Conservation (phyloP, 2,888 invertebrate genomes). For the Amblyjoppa fuscipennis region DNA sequence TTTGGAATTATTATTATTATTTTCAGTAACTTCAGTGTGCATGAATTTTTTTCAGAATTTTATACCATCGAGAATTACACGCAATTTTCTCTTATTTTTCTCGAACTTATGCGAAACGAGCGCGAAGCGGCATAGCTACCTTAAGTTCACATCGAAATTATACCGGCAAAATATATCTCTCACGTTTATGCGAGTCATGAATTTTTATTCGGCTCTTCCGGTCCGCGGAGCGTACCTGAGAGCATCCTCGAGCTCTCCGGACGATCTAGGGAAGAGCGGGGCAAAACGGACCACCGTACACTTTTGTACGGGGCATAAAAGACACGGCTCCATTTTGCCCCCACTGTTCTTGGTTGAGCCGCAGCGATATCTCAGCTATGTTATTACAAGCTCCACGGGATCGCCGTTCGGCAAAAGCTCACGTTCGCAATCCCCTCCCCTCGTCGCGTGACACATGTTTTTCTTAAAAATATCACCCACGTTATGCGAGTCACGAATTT, state of each 20-base stretch:
- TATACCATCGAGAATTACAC: no score
- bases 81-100: no score
- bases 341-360: not conserved
- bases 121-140: no score
- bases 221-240: not conserved
- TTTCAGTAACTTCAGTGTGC: no score
- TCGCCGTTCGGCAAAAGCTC: not conserved
- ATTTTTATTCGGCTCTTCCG: slow-evolving; percentile 55
- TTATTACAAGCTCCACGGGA: not conserved
- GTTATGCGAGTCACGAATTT: slow-evolving; percentile 36
- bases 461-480: not conserved
- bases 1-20: no score
- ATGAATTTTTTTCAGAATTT: no score
- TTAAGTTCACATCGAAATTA: no score
- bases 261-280: no score
- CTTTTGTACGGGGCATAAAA: no score
- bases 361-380: not conserved
- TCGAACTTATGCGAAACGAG: no score
- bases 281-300: no score
- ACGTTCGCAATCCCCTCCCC: not conserved
- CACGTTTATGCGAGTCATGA: slow-evolving; percentile 27
- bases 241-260: no score
- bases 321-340: not conserved
- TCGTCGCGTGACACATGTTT: not conserved
- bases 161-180: not conserved